These are phyloP conservation scores for Psylliodes chrysocephalus DNA, from an alignment of 2,888 invertebrate genomes.

Conservation along the genomic window DNA sequence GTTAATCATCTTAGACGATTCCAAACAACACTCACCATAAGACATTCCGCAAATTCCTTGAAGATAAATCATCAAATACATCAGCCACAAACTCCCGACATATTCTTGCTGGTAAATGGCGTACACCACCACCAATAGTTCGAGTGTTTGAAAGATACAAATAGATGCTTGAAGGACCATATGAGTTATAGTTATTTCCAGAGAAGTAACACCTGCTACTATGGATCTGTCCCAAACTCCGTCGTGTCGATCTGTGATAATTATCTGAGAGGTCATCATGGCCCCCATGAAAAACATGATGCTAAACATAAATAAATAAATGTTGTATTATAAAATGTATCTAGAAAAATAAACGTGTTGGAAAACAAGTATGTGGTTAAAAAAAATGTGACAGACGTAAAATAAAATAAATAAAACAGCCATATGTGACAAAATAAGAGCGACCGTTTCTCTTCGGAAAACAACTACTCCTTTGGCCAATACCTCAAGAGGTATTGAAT, in stretches of 20 bases:
- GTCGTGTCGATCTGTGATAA: conserved; percentile 80
- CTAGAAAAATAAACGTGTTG: no score
- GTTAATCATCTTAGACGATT: no score
- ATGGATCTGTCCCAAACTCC: conserved; percentile 89
- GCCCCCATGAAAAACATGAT: conserved; percentile 88
- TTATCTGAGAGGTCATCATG: conserved; percentile 83
- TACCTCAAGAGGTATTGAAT: no score
- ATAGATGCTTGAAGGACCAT: conserved; percentile 74
- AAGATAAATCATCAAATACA: conserved; percentile 75
- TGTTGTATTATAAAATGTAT: not conserved
- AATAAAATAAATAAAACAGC: no score
- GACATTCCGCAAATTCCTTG: conserved; percentile 87
- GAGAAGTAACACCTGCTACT: conserved; percentile 84
- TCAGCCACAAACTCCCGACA: conserved; percentile 71
- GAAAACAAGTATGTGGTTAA: no score
- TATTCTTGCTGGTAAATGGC: conserved; percentile 71
- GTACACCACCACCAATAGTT: conserved; percentile 73
- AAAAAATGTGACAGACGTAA: no score
- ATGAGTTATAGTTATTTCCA: conserved; percentile 85
- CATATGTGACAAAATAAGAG: no score
- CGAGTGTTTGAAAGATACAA: conserved; percentile 73
- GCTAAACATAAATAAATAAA: conserved; percentile 64
- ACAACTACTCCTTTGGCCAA: no score
- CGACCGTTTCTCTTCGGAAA: no score
- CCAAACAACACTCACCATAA: conserved; percentile 70